Evolutionary conservation across 2,113 vertebrate species (phyloP).

Genomic region (Ptilonorhynchus violaceus): DNA sequence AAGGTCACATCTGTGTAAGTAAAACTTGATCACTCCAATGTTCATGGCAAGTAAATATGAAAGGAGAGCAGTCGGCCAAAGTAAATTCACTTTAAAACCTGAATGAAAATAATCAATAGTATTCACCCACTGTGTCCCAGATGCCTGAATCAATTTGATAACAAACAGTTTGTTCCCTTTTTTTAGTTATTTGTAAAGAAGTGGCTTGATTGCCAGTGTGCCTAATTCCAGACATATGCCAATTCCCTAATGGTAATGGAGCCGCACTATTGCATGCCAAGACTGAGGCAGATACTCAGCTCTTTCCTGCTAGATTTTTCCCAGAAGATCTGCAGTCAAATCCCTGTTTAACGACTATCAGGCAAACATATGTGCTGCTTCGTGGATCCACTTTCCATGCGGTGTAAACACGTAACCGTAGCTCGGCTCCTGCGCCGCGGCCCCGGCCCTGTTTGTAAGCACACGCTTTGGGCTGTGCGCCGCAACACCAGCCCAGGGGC

Average conservation of each 20-base stretch:
- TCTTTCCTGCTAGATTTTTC: conserved; percentile 35
- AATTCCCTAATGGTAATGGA: conserved; percentile 40
- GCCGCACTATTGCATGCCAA: conserved; percentile 22
- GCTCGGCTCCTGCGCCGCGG: background rate
- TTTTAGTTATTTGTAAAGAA: conserved; percentile 49
- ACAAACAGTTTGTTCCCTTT: conserved; percentile 39
- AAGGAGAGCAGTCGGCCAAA: conserved; percentile 33
- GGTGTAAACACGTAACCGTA: background rate
- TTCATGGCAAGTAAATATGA: conserved; percentile 45
- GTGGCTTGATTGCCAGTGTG: conserved; percentile 46
- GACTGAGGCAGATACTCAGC: conserved; percentile 6
- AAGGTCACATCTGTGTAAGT: conserved; percentile 52
- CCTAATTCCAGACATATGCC: conserved; percentile 58
- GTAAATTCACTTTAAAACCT: conserved; percentile 54
- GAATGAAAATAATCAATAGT: conserved; percentile 51
- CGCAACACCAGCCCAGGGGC: rapidly evolving
- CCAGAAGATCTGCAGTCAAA: conserved; percentile 41
- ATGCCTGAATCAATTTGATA: conserved; percentile 62
- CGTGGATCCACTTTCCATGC: background rate
- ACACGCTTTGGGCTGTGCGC: rapidly evolving
- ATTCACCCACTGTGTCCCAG: conserved; percentile 27
- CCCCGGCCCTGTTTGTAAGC: rapidly evolving
- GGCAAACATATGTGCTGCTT: conserved; percentile 16
- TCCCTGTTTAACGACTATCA: conserved; percentile 24
- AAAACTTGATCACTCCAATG: background rate